A percentile compares a stretch with the other conserved stretches of the same genome.
These are phyloP conservation scores for Carcina quercana DNA, from an alignment of 2,888 invertebrate genomes.

Conservation along the genomic window DNA sequence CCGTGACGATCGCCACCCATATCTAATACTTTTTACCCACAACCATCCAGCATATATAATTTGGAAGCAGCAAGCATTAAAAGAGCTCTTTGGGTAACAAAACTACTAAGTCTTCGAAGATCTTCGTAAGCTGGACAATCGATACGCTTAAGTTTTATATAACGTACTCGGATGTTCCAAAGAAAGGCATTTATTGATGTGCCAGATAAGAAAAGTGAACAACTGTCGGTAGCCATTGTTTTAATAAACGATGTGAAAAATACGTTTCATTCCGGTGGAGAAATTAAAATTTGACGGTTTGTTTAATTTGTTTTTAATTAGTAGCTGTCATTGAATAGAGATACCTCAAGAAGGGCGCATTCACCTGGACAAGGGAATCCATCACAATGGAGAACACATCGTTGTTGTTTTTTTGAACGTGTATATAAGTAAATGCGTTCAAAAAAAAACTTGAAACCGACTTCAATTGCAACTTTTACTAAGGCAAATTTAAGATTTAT, in stretches of 20 bases:
- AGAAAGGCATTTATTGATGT: constrained; percentile 64
- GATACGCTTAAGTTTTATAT: constrained; percentile 59
- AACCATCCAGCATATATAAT: constrained; percentile 38
- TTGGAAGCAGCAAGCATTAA: constrained; percentile 23
- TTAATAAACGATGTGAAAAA: constrained; percentile 59
- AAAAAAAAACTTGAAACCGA: too few species aligned
- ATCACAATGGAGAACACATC: too few species aligned
- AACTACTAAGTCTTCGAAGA: constrained; percentile 14
- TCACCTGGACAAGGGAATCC: too few species aligned
- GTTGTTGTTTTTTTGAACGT: too few species aligned
- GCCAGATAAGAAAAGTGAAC: constrained; percentile 50
- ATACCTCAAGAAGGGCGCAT: too few species aligned
- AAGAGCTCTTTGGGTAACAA: constrained; percentile 14
- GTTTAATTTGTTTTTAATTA: constrained; percentile 58
- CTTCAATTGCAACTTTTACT: too few species aligned
- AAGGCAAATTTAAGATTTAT: too few species aligned
- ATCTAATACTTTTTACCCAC: constrained; percentile 42
- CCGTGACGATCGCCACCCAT: constrained; percentile 59
- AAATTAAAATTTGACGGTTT: constrained; percentile 51
- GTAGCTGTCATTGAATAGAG: constrained; percentile 19
- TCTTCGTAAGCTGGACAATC: constrained; percentile 29
- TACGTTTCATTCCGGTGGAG: constrained; percentile 42
- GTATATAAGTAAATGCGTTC: too few species aligned
- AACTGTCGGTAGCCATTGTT: constrained; percentile 68
- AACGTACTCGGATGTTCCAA: constrained; percentile 45